Evolutionary conservation across 30 jellyfish, hydroid and myxozoan genomes (phyloP).

Genomic region (Mastigias papua): DNA sequence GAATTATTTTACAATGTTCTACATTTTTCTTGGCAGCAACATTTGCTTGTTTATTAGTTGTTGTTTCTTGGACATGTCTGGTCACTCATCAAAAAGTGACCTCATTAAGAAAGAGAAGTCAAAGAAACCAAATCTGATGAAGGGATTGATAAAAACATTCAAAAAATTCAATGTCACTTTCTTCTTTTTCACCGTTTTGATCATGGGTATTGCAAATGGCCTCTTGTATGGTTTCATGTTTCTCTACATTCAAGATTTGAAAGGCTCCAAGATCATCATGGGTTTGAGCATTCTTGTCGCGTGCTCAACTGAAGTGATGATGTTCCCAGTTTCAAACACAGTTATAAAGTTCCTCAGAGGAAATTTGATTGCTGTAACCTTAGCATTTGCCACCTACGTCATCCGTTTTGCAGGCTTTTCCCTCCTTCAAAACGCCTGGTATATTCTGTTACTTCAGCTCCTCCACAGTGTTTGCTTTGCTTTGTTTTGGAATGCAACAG

Average conservation of each 20-base stretch:
- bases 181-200: constrained; percentile 64
- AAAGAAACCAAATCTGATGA: constrained; percentile 23
- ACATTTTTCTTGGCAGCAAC: constrained; percentile 65
- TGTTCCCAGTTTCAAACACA: constrained; percentile 67
- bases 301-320: constrained; percentile 69
- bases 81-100: constrained; percentile 11
- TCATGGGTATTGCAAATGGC: constrained; percentile 81
- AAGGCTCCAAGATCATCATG: constrained; percentile 80
- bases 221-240: constrained; percentile 75
- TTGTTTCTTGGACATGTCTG: constrained; percentile 49
- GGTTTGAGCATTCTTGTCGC: constrained; percentile 84
- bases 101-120: constrained; percentile 8
- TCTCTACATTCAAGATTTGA: constrained; percentile 61
- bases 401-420: constrained; percentile 67
- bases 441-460: constrained; percentile 64
- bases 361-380: constrained; percentile 48
- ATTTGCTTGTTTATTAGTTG: constrained; percentile 37
- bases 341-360: constrained; percentile 63
- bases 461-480: constrained; percentile 73
- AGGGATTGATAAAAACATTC: constrained; percentile 62
- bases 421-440: constrained; percentile 73
- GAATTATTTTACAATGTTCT: constrained; percentile 59
- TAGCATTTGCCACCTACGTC: constrained; percentile 57
- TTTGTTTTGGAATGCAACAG: constrained; percentile 66
- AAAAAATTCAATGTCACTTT: constrained; percentile 61